Percentiles rank a stretch among this genome's conserved stretches.
Conservation (phyloP, 2,888 invertebrate genomes). For the Caenorhabditis uteleia region DNA sequence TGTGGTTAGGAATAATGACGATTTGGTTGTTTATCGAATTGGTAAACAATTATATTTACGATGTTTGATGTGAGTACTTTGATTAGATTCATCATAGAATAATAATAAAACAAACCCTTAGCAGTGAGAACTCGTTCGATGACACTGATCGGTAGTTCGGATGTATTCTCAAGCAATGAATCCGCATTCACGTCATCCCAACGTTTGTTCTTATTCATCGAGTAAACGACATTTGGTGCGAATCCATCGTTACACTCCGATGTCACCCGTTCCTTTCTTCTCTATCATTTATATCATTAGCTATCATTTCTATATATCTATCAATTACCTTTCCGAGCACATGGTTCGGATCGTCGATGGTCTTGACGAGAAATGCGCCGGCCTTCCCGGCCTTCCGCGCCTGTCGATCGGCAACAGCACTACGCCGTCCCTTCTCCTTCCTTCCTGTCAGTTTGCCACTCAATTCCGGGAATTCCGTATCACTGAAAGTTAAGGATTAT, state of each 20-base stretch:
- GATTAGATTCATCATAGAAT: neutral
- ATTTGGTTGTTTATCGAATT: neutral
- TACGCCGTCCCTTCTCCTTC: slow-evolving; percentile 51
- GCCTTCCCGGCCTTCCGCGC: slow-evolving; percentile 35
- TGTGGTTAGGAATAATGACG: slow-evolving; percentile 6
- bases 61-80: no score
- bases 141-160: slow-evolving; percentile 19
- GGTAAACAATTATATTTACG: slow-evolving; percentile 2
- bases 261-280: slow-evolving; percentile 58
- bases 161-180: slow-evolving; percentile 13
- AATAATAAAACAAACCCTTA: slow-evolving; percentile 11
- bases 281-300: slow-evolving; percentile 28
- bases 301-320: neutral
- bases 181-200: slow-evolving; percentile 52
- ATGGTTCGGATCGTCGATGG: slow-evolving; percentile 48
- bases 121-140: slow-evolving; percentile 31
- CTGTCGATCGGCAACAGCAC: slow-evolving; percentile 39
- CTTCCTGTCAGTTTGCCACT: slow-evolving; percentile 49
- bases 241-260: slow-evolving; percentile 59
- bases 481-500: slow-evolving; percentile 56
- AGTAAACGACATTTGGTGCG: slow-evolving; percentile 57
- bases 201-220: slow-evolving; percentile 63
- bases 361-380: slow-evolving; percentile 48
- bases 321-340: slow-evolving; percentile 48
- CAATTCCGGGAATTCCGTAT: slow-evolving; percentile 57